Base-by-base conservation (phyloP, 1,140 invertebrate genomes). In the Pemphigus obesinymphae region DNA sequence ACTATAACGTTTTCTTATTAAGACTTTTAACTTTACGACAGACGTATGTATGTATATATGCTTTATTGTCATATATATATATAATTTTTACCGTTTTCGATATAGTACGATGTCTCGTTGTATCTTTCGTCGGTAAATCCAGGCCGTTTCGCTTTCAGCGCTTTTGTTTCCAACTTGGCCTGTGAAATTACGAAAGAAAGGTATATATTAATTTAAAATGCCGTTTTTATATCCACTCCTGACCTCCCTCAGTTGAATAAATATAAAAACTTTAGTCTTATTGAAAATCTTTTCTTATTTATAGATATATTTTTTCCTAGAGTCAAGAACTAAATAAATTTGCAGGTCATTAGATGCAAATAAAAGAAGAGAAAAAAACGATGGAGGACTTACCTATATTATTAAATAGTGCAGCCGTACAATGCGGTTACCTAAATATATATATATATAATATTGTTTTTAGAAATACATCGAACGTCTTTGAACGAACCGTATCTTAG, bases 21-120 rank as follows among this genome's bases (percentile, higher is more conserved):
- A 3, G 26, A 20, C 26, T 31, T 63, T 63, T 15, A 17, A 34
- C 17, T 34, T 63, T 34, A 7, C 17, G 2, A 34, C 61, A 34
- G 31, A 0, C 17, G 7, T 7, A 3, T 15, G n/a, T n/a, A n/a
- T n/a, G n/a, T n/a, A n/a, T n/a, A n/a, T n/a, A n/a, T n/a, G 13
- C 43, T 2, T 11, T 45, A 11, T 13, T 45, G 43, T 45, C 43
- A 13, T 11, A 11, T 45, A 45, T 11, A 11, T 45, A n/a, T 88
- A 96, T 68, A 72, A n/a, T 70, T 88, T 91, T 91, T 88, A 97
- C 96, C 96, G 91, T 97, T 97, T 90, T 98, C 96, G 87, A 96
- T 94, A 88, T 96, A 98, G 89, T 98, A 98, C 31, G 95, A 96
- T 34, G 96, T 97, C 89, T 97, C 95, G 88, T 96, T 95, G 89